phyloP scores from a whole-genome alignment of 2,888 invertebrate species.

The Pharmacophagus antenor region DNA sequence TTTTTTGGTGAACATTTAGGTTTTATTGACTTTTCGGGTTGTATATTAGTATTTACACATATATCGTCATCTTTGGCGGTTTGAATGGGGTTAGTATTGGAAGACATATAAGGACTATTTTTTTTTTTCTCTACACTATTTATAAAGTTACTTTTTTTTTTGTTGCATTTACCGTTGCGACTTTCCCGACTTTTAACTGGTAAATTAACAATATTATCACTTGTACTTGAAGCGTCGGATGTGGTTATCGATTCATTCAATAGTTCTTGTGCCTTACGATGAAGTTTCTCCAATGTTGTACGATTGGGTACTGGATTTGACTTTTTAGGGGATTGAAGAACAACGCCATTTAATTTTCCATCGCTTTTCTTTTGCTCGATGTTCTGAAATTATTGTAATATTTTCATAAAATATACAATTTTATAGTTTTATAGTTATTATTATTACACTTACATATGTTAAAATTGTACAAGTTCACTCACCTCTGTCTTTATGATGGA shows the following conservation, averaged over 20 bases:
- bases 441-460: not conserved
- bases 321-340: constrained; percentile 35
- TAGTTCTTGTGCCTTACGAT: constrained; percentile 68
- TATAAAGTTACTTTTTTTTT: constrained; percentile 19
- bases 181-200: constrained; percentile 13
- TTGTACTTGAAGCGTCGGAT: constrained; percentile 54
- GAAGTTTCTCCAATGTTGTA: constrained; percentile 61
- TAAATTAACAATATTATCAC: constrained; percentile 37
- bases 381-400: constrained; percentile 12
- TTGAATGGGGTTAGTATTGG: not conserved
- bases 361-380: constrained; percentile 16
- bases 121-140: constrained; percentile 12
- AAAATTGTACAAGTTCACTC: constrained; percentile 8
- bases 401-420: too few species aligned
- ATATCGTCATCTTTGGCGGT: constrained; percentile 23
- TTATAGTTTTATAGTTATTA: not conserved
- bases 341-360: constrained; percentile 21
- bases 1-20: constrained; percentile 27
- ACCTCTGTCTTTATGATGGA: constrained; percentile 30
- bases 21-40: constrained; percentile 28
- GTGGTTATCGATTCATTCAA: constrained; percentile 58
- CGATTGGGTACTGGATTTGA: constrained; percentile 44
- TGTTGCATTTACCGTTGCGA: constrained; percentile 13
- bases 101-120: not conserved
- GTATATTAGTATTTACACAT: constrained; percentile 19